phyloP scores from a whole-genome alignment of 2,888 invertebrate species.

The Stenchaetothrips biformis region DNA sequence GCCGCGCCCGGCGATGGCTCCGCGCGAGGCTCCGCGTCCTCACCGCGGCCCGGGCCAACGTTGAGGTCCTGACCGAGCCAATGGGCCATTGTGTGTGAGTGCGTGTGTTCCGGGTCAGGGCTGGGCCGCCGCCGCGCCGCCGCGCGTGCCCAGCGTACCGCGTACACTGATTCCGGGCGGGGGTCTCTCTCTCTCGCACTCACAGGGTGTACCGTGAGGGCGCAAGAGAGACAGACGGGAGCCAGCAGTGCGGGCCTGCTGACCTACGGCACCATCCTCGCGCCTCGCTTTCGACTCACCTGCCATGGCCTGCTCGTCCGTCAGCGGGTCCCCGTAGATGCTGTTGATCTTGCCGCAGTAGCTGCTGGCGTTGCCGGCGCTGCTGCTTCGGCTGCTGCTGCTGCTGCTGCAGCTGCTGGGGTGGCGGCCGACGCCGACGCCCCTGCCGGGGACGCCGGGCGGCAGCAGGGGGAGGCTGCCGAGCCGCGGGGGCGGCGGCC shows the following conservation, averaged over 20 bases:
- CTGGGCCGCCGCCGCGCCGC: not conserved
- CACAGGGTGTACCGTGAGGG: no score
- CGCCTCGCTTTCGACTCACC: not conserved
- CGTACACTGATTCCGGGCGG: not conserved
- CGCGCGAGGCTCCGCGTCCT: no score
- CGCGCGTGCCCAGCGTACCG: not conserved
- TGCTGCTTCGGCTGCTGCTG: conserved; percentile 11
- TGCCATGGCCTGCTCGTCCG: conserved; percentile 23
- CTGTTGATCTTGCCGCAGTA: conserved; percentile 24
- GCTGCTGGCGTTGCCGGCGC: conserved; percentile 21
- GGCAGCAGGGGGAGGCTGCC: conserved; percentile 1
- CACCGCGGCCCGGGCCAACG: no score
- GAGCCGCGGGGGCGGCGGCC: not conserved
- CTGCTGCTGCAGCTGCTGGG: conserved; percentile 8
- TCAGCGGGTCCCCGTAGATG: conserved; percentile 14
- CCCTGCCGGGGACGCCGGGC: not conserved
- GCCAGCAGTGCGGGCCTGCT: not conserved
- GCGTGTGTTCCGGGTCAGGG: not conserved
- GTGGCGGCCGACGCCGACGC: not conserved
- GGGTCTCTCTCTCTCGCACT: no score
- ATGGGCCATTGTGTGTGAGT: no score
- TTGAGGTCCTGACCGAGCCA: no score
- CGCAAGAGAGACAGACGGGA: not conserved
- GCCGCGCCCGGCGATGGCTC: no score
- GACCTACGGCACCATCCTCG: not conserved